phyloP scores from a whole-genome alignment of 2,888 invertebrate species.

The Drosophila rubida region DNA sequence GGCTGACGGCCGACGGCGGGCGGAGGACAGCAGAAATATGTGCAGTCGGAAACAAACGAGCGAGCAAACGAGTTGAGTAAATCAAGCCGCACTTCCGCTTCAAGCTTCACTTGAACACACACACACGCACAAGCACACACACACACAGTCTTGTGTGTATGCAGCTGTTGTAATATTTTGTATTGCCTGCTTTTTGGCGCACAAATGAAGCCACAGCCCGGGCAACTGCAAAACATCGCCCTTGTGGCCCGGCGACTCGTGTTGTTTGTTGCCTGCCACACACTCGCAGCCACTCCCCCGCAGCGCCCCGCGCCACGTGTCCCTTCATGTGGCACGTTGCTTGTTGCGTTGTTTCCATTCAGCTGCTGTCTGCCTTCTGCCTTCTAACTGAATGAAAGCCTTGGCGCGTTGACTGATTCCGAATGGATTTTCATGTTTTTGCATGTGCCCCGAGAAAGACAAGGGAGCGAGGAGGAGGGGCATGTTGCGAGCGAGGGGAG shows the following conservation, averaged over 20 bases:
- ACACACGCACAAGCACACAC: slow-evolving; percentile 3
- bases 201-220: slow-evolving; percentile 52
- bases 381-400: slow-evolving; percentile 78
- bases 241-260: slow-evolving; percentile 8
- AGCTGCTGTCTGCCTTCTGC: slow-evolving; percentile 33
- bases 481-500: slow-evolving; percentile 15
- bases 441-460: slow-evolving; percentile 36
- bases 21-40: slow-evolving; percentile 54
- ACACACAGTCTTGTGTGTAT: slow-evolving; percentile 5
- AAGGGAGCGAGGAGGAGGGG: not conserved
- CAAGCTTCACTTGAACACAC: slow-evolving; percentile 56
- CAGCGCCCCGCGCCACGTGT: too few relatives aligned
- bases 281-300: not conserved
- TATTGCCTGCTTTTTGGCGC: slow-evolving; percentile 61
- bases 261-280: slow-evolving; percentile 18
- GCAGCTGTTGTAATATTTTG: slow-evolving; percentile 47
- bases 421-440: slow-evolving; percentile 75
- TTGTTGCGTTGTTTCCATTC: slow-evolving; percentile 22
- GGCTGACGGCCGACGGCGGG: not conserved
- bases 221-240: slow-evolving; percentile 7
- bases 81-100: slow-evolving; percentile 77
- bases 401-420: slow-evolving; percentile 78
- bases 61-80: slow-evolving; percentile 79
- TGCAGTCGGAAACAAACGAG: slow-evolving; percentile 71
- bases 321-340: slow-evolving; percentile 10